phyloP scores from a whole-genome alignment of 2,888 invertebrate species.

The Morpho helenor region DNA sequence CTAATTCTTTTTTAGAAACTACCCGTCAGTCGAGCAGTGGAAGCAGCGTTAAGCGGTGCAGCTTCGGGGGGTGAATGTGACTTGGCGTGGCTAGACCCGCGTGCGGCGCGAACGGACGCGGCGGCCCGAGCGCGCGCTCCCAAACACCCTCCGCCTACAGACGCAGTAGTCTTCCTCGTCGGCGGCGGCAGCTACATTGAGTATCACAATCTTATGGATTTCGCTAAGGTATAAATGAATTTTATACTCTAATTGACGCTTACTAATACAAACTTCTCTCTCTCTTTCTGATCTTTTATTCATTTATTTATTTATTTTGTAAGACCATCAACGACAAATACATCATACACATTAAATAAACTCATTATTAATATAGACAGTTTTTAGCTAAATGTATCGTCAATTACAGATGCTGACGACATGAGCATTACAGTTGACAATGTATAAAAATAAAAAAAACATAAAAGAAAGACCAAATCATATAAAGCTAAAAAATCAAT shows the following conservation, averaged over 20 bases:
- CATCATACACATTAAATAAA: too few species aligned
- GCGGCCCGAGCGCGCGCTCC: slow-evolving; percentile 81
- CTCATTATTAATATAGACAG: too few species aligned
- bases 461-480: too few species aligned
- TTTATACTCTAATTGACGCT: background rate
- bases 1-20: slow-evolving; percentile 83
- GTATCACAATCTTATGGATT: slow-evolving; percentile 98
- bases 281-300: too few species aligned
- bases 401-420: too few species aligned
- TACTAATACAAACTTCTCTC: too few species aligned
- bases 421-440: too few species aligned
- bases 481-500: too few species aligned
- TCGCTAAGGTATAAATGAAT: slow-evolving; percentile 84
- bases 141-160: slow-evolving; percentile 85
- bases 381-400: too few species aligned
- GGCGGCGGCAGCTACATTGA: slow-evolving; percentile 99
- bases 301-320: too few species aligned
- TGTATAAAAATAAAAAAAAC: too few species aligned
- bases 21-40: slow-evolving; percentile 95
- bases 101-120: slow-evolving; percentile 96
- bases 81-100: slow-evolving; percentile 92
- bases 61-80: slow-evolving; percentile 87
- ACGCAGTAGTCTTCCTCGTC: slow-evolving; percentile 94
- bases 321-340: too few species aligned
- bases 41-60: slow-evolving; percentile 72